These are phyloP conservation scores for Trissonchulus latispiculum DNA, from an alignment of 2,888 invertebrate species.

Conservation along the genomic window DNA sequence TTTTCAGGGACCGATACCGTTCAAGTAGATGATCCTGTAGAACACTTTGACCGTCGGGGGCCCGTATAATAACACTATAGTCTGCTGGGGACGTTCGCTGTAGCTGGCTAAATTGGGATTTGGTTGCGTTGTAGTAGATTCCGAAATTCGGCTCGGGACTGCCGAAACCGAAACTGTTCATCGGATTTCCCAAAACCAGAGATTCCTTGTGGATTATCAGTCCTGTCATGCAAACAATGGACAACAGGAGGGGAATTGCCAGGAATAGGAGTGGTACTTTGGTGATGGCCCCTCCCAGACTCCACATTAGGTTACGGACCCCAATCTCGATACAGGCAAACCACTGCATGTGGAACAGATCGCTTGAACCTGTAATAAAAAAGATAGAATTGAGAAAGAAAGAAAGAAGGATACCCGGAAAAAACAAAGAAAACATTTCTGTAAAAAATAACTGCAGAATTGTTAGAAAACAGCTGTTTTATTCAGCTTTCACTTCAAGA, in stretches of 20 bases:
- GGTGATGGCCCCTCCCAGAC: not conserved
- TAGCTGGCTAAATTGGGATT: not conserved
- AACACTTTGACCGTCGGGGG: not conserved
- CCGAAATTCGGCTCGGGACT: not conserved
- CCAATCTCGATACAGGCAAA: not conserved
- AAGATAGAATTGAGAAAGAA: no score
- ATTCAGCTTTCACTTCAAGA: no score
- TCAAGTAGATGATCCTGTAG: conserved; percentile 19
- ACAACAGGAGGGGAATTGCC: not conserved
- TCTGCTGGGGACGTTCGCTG: not conserved
- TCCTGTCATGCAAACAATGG: not conserved
- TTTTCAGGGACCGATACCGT: conserved; percentile 10
- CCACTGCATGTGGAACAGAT: not conserved
- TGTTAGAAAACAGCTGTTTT: no score
- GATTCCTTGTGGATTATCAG: not conserved
- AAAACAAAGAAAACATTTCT: no score
- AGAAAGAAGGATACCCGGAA: no score
- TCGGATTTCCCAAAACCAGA: not conserved
- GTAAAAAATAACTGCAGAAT: no score
- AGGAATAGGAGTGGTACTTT: conserved; percentile 14
- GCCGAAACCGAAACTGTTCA: not conserved
- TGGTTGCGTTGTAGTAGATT: not conserved
- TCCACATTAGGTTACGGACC: not conserved
- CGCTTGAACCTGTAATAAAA: not conserved
- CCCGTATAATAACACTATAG: not conserved